Percentiles rank a stretch among this genome's conserved stretches.
phyloP scores from a whole-genome alignment of 2,888 invertebrate species.

The Therioaphis trifolii region DNA sequence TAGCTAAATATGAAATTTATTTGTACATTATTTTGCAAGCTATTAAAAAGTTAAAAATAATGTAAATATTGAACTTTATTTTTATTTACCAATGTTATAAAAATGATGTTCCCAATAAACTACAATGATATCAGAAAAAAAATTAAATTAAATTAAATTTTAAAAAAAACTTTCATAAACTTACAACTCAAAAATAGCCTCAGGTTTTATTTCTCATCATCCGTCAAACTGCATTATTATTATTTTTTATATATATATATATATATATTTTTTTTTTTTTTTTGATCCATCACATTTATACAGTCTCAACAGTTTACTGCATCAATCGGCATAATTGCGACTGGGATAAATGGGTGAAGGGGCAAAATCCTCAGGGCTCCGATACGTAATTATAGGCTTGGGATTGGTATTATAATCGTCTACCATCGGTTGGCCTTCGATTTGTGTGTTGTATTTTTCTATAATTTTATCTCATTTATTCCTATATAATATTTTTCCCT shows the following conservation, averaged over 20 bases:
- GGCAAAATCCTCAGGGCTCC: constrained; percentile 57
- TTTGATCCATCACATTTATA: background rate
- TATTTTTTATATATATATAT: too few species aligned
- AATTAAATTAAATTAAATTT: background rate
- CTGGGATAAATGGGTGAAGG: constrained; percentile 39
- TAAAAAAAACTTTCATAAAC: constrained; percentile 31
- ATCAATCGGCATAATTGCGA: constrained; percentile 54
- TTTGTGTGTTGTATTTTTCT: constrained; percentile 59
- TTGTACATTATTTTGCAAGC: too few species aligned
- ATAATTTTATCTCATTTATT: constrained; percentile 61
- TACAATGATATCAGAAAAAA: background rate
- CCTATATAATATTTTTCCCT: constrained; percentile 46
- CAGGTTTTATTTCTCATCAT: constrained; percentile 31
- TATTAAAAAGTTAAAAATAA: too few species aligned
- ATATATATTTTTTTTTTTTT: too few species aligned
- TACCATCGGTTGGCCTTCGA: constrained; percentile 57
- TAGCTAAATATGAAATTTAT: too few species aligned
- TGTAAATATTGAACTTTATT: too few species aligned
- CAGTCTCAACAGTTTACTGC: constrained; percentile 1
- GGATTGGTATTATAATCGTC: constrained; percentile 50
- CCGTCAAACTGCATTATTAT: constrained; percentile 32
- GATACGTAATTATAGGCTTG: constrained; percentile 56
- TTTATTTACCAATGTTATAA: background rate
- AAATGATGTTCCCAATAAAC: background rate
- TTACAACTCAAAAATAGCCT: constrained; percentile 33